Conservation (phyloP, 2,888 invertebrate genomes). For the Dorcus hopei region DNA sequence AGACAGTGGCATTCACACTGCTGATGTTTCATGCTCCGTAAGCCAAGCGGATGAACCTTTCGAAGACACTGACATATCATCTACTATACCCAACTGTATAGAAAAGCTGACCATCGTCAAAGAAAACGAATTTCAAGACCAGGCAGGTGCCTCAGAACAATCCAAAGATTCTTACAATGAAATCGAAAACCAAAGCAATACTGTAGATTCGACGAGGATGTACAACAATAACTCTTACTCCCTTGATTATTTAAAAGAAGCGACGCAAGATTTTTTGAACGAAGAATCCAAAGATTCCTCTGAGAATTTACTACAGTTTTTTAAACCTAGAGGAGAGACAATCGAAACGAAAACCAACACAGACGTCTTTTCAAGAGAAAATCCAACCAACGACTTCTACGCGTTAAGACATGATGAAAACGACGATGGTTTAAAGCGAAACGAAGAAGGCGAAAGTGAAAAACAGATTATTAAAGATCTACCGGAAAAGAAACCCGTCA, state of each 20-base stretch:
- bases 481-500: slow-evolving; percentile 44
- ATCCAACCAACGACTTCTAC: background rate
- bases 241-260: slow-evolving; percentile 30
- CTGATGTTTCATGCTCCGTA: slow-evolving; percentile 71
- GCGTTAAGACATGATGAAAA: background rate
- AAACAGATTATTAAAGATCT: too few relatives aligned
- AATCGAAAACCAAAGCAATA: slow-evolving; percentile 14
- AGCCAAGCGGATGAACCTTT: slow-evolving; percentile 72
- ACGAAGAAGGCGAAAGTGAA: too few relatives aligned
- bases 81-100: slow-evolving; percentile 40
- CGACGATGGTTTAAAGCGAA: too few relatives aligned
- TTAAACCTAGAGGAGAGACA: slow-evolving; percentile 8
- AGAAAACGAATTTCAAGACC: slow-evolving; percentile 24
- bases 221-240: slow-evolving; percentile 12
- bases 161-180: slow-evolving; percentile 19
- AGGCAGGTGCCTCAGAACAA: slow-evolving; percentile 3
- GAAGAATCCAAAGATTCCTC: slow-evolving; percentile 47
- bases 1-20: slow-evolving; percentile 77
- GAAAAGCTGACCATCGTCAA: slow-evolving; percentile 36
- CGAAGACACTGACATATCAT: slow-evolving; percentile 49
- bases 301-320: slow-evolving; percentile 20
- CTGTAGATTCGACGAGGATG: slow-evolving; percentile 9
- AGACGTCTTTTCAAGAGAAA: background rate
- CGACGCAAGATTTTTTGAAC: slow-evolving; percentile 48
- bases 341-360: background rate